Conservation (phyloP, 2,888 invertebrate species). For the Lepidocyrtinus sp. region DNA sequence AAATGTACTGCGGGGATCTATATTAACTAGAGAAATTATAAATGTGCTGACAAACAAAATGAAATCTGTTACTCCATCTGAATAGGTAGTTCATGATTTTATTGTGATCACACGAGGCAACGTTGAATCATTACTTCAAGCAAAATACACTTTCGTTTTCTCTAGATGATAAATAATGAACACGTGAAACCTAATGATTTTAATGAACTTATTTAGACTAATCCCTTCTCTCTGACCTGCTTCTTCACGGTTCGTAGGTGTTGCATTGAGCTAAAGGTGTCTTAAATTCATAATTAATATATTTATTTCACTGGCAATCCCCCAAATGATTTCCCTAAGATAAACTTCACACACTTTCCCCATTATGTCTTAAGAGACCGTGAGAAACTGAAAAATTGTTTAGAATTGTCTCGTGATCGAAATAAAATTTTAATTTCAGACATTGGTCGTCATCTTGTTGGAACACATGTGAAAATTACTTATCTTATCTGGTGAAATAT, state of each 20-base stretch:
- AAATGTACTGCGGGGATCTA: constrained; percentile 29
- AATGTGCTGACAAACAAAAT: not conserved
- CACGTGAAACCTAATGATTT: not conserved
- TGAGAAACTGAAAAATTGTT: not conserved
- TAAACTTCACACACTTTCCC: constrained; percentile 46
- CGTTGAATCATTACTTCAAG: not conserved
- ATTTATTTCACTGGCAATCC: too few relatives aligned
- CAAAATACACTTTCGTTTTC: not conserved
- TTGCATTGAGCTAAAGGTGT: too few relatives aligned
- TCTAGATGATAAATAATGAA: not conserved
- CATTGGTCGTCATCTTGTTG: not conserved
- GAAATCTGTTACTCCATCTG: too few relatives aligned
- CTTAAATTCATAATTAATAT: too few relatives aligned
- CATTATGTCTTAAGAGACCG: constrained; percentile 31
- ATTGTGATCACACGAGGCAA: not conserved
- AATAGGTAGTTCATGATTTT: not conserved
- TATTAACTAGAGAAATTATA: not conserved
- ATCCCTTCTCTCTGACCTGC: too few relatives aligned
- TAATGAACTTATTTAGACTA: constrained; percentile 8
- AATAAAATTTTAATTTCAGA: not conserved
- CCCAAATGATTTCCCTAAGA: too few relatives aligned
- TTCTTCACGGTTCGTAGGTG: constrained; percentile 29
- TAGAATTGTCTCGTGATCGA: not conserved
- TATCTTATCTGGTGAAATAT: not conserved
- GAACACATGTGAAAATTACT: not conserved